phyloP scores from a whole-genome alignment of 1,140 invertebrate species.

The Aphis gossypii region DNA sequence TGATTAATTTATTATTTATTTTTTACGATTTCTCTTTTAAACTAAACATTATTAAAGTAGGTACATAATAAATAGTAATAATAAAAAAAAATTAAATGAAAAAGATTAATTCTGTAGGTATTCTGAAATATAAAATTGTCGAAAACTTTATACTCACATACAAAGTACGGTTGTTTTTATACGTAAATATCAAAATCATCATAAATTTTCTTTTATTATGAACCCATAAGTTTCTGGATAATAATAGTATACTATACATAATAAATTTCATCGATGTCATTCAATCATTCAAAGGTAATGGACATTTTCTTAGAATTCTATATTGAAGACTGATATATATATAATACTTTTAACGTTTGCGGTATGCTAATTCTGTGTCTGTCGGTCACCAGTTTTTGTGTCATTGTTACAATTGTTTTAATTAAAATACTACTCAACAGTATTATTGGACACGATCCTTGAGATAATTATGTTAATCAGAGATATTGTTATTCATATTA shows the following conservation, averaged over 20 bases:
- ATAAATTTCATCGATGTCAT: neutral
- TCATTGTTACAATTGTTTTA: neutral
- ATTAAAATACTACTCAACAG: neutral
- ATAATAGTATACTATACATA: neutral
- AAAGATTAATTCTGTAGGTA: neutral
- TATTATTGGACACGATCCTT: neutral
- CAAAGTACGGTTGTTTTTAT: neutral
- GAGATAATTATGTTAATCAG: neutral
- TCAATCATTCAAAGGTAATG: neutral
- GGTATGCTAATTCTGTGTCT: neutral
- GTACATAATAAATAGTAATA: neutral
- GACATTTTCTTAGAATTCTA: neutral
- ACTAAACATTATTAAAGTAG: neutral
- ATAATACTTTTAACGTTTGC: neutral
- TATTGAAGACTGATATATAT: neutral
- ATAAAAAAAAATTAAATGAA: neutral
- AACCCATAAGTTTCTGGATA: neutral
- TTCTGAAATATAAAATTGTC: neutral
- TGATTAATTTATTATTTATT: neutral
- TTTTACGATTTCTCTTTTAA: neutral
- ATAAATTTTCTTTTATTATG: neutral
- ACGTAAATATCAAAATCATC: neutral
- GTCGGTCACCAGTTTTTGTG: neutral
- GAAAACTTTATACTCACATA: neutral
- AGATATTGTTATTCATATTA: neutral